phyloP scores from a whole-genome alignment of 2,888 invertebrate species.

The Lycocerus yunnanus region DNA sequence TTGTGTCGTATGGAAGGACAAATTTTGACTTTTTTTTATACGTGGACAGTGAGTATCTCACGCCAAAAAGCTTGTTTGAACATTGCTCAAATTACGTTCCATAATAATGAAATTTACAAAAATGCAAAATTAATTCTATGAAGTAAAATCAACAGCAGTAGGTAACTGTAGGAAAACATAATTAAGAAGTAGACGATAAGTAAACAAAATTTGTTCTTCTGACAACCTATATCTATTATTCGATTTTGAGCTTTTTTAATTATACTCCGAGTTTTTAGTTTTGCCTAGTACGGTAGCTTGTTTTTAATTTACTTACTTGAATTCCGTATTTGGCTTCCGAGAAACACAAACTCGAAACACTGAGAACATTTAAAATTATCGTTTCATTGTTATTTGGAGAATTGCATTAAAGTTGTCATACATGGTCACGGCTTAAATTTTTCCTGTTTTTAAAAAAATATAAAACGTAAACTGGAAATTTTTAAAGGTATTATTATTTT shows the following conservation, averaged over 20 bases:
- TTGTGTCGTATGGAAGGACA: no score
- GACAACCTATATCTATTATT: background rate
- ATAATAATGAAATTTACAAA: no score
- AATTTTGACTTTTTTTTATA: no score
- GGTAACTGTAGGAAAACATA: no score
- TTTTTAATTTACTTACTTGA: constrained; percentile 14
- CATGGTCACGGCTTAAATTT: constrained; percentile 1
- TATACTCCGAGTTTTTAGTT: constrained; percentile 3
- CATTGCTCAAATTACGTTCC: no score
- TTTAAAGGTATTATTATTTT: background rate
- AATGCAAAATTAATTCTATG: no score
- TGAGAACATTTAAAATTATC: constrained; percentile 13
- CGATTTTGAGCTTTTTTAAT: constrained; percentile 2
- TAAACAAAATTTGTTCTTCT: background rate
- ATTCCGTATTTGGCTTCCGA: constrained; percentile 11
- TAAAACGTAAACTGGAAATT: background rate
- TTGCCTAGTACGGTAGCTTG: constrained; percentile 15
- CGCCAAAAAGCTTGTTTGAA: no score
- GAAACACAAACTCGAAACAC: constrained; percentile 13
- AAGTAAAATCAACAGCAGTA: no score
- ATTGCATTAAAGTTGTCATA: constrained; percentile 10
- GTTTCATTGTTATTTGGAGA: constrained; percentile 18
- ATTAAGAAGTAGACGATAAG: background rate
- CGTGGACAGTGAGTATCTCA: no score
- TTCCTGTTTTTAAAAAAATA: background rate